These are phyloP conservation scores for Gryllus bimaculatus DNA, from an alignment of 1,140 invertebrate species.

Conservation along the genomic window DNA sequence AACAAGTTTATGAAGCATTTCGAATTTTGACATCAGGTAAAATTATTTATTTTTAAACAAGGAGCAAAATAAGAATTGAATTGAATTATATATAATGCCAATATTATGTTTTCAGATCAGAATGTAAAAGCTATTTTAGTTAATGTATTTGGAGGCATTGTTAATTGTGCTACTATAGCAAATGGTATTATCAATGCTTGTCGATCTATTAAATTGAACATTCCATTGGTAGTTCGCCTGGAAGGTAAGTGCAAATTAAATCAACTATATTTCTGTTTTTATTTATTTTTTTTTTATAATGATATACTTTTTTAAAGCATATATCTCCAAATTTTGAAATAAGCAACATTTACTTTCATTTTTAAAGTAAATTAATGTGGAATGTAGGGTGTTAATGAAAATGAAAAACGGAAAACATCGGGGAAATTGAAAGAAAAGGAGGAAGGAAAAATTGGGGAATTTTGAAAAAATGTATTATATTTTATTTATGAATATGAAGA, in stretches of 20 bases:
- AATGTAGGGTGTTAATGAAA: too few species aligned
- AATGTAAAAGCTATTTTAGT: constrained; percentile 93
- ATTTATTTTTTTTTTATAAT: too few species aligned
- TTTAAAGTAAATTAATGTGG: too few species aligned
- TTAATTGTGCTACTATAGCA: constrained; percentile 95
- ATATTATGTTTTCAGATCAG: constrained; percentile 42
- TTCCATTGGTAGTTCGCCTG: constrained; percentile 86
- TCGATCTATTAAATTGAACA: constrained; percentile 64
- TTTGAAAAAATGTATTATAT: too few species aligned
- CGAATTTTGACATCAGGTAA: constrained; percentile 40
- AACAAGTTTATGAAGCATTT: constrained; percentile 67
- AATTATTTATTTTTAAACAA: too few species aligned
- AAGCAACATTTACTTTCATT: too few species aligned
- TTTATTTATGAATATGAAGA: too few species aligned
- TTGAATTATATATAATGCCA: constrained; percentile 7
- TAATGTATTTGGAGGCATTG: constrained; percentile 98
- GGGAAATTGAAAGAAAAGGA: too few species aligned
- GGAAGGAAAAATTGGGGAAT: too few species aligned
- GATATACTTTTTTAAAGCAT: too few species aligned
- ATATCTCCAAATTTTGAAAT: too few species aligned
- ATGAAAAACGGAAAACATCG: too few species aligned
- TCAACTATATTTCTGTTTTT: background rate
- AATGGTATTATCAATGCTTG: constrained; percentile 87
- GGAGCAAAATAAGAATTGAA: constrained; percentile 6
- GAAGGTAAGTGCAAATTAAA: constrained; percentile 64